These are phyloP conservation scores for Oxyura jamaicensis DNA, from an alignment of 2,113 vertebrate species.

Conservation along the genomic window DNA sequence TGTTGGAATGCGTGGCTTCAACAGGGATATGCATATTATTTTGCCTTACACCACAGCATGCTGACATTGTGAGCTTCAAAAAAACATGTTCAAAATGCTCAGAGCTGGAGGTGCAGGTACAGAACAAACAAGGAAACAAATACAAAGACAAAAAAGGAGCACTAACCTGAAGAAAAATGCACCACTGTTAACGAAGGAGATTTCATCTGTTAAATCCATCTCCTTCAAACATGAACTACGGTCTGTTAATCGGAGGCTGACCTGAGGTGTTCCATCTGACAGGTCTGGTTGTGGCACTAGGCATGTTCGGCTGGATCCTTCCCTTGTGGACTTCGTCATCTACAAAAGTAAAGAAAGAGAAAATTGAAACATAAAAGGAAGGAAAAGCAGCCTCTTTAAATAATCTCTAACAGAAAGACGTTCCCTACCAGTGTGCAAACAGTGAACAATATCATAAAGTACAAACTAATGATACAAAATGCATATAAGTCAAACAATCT, in stretches of 20 bases:
- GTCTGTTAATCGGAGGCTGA: constrained; percentile 7
- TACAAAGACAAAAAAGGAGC: background rate
- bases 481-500: background rate
- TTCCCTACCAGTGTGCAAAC: background rate
- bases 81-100: background rate
- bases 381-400: background rate
- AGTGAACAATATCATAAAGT: constrained; percentile 3
- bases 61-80: background rate
- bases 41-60: background rate
- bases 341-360: constrained; percentile 20
- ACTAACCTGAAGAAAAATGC: constrained; percentile 71
- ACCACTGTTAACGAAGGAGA: constrained; percentile 36
- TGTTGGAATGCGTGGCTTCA: background rate
- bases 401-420: background rate
- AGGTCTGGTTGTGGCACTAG: constrained; percentile 43
- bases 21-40: background rate
- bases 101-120: background rate
- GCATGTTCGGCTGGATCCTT: background rate
- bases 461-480: background rate
- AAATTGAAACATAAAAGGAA: background rate
- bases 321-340: constrained; percentile 40
- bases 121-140: background rate
- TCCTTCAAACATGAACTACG: constrained; percentile 6
- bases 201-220: constrained; percentile 62
- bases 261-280: constrained; percentile 54